Base-by-base conservation (phyloP, 2,797 vertebrate species). In the Numenius phaeopus region DNA sequence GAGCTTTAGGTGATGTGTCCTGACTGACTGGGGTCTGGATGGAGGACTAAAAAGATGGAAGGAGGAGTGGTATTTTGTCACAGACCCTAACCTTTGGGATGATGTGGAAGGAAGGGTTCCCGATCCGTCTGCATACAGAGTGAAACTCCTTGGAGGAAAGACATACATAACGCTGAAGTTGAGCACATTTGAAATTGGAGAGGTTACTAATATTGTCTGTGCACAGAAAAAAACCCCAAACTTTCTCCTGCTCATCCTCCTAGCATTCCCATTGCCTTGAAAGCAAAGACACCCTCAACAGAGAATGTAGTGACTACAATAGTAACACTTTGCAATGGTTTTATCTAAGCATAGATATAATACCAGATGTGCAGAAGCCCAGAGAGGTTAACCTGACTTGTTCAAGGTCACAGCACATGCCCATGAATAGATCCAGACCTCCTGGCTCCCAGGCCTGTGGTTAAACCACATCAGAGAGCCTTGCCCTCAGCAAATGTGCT, bases 401-500 rank as follows among this genome's bases (percentile, higher is more conserved):
- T 20, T 59, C 81, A 96, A 95, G 87, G 89, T 64, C 78, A 89
- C 32, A 91, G 78, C 44, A 73, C 34, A 47, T 4, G 55, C 50
- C 54, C 46, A 58, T 0, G 0, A 94, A 94, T 73, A 96, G 96
- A 94, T 66, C 66, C 94, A 97, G 96, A 97, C 94, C 89, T 94
- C 40, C 87, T 85, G 96, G 90, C 92, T 94, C 94, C 96, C 55
- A 83, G 59, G 65, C 20, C 12, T 52, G 57, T 55, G 65, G 79
- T 67, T 46, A 75, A 90, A 77, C 22, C 44, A 52, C 55, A 90
- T 76, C 32, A 93, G 50, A 49, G 49, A 62, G 34, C 50, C 73
- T 82, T 92, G 37, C 24, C 24, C 75, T 90, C 70, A 44, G 75
- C 29, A 91, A 96, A 95, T 77, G 71, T 96, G 92, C 92, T 96